phyloP scores from a whole-genome alignment of 2,797 vertebrate genomes.

The Dryobates pubescens region DNA sequence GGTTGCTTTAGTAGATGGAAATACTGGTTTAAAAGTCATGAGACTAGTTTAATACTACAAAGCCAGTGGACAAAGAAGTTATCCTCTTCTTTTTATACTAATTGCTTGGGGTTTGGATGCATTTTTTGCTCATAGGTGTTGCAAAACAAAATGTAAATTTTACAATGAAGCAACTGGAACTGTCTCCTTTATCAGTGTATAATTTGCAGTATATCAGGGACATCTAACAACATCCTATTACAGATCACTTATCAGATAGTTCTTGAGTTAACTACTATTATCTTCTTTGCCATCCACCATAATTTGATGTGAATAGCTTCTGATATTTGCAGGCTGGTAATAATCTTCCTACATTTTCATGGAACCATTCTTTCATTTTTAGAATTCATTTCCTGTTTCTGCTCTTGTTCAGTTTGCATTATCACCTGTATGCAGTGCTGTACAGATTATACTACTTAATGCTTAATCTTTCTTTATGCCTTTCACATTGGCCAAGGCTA shows the following conservation, averaged over 20 bases:
- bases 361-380: background rate
- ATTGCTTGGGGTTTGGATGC: background rate
- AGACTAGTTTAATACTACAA: background rate
- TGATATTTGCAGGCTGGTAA: background rate
- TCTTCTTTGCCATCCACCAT: conserved; percentile 37
- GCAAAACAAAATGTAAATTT: conserved; percentile 51
- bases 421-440: background rate
- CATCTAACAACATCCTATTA: conserved; percentile 55
- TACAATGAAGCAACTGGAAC: conserved; percentile 47
- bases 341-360: conserved; percentile 10
- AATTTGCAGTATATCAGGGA: conserved; percentile 58
- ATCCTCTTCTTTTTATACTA: background rate
- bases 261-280: conserved; percentile 64
- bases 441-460: background rate
- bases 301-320: conserved; percentile 40
- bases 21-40: background rate
- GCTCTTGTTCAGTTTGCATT: background rate
- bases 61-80: background rate
- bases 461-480: background rate
- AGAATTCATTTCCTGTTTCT: background rate
- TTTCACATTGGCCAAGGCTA: background rate
- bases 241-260: conserved; percentile 54
- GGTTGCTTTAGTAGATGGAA: background rate
- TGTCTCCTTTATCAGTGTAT: conserved; percentile 45
- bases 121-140: conserved; percentile 9